phyloP scores from a whole-genome alignment of 2,797 vertebrate genomes.

The Gymnocypris eckloni region DNA sequence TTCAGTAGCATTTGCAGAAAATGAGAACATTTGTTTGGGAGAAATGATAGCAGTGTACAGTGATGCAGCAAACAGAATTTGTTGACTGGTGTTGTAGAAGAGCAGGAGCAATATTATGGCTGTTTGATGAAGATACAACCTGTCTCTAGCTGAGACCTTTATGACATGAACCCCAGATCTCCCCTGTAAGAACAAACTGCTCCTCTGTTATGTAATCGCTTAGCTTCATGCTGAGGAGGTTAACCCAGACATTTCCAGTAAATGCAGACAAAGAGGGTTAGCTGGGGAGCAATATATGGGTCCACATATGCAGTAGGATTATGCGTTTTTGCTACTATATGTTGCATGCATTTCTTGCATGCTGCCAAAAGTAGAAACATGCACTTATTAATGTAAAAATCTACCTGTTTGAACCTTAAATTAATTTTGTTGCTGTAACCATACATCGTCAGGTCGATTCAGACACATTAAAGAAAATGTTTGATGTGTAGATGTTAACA shows the following conservation, averaged over 20 bases:
- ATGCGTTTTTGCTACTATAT: background rate
- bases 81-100: background rate
- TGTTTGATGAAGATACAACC: conserved; percentile 11
- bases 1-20: background rate
- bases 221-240: conserved; percentile 5
- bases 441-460: background rate
- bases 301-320: background rate
- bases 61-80: background rate
- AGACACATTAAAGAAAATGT: background rate
- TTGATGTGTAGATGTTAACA: too few species aligned
- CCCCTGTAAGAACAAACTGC: conserved; percentile 9
- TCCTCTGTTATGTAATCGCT: conserved; percentile 21
- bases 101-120: background rate
- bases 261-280: background rate
- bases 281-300: background rate
- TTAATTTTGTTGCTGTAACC: background rate
- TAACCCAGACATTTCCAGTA: conserved; percentile 1
- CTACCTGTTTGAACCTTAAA: background rate
- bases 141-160: conserved; percentile 30
- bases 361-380: background rate
- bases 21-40: background rate
- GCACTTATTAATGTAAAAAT: background rate
- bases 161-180: conserved; percentile 1
- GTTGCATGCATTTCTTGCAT: background rate
- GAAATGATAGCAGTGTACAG: background rate